Conservation (phyloP, 1,140 invertebrate species). For the Heliothis virescens region DNA sequence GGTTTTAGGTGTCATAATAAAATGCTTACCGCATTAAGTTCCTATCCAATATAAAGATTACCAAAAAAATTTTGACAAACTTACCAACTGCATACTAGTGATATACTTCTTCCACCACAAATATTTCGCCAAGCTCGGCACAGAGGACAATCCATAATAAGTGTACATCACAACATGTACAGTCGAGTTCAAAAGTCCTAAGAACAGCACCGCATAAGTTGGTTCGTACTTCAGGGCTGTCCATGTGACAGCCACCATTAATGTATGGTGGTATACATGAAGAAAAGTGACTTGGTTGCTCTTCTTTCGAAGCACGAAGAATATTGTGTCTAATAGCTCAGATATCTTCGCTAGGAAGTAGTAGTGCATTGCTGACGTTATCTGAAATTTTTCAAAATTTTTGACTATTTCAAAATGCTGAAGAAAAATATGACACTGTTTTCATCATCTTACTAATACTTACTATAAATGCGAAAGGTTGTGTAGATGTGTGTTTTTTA, state of each 20-base stretch:
- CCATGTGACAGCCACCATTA: constrained; percentile 87
- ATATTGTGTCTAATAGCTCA: constrained; percentile 88
- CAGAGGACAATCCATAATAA: constrained; percentile 92
- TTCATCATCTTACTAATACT: no score
- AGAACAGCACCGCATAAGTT: constrained; percentile 83
- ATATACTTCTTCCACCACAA: constrained; percentile 97
- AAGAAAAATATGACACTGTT: neutral
- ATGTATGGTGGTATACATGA: constrained; percentile 90
- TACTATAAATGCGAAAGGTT: no score
- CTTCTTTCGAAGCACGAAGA: constrained; percentile 92
- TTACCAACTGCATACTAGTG: constrained; percentile 92
- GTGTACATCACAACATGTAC: constrained; percentile 92
- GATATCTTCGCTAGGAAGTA: constrained; percentile 56
- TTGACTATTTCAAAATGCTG: neutral
- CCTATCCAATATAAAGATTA: no score
- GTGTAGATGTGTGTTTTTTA: no score
- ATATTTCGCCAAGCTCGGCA: constrained; percentile 92
- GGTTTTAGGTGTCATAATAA: no score
- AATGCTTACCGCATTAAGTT: no score
- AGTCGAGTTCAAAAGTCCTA: constrained; percentile 88
- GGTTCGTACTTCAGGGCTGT: constrained; percentile 82
- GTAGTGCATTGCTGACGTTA: constrained; percentile 65
- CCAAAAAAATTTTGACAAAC: no score
- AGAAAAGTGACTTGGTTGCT: constrained; percentile 90
- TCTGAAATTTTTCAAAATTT: constrained; percentile 47